Conservation (phyloP, 2,888 invertebrate species). For the Pyrgus malvae region DNA sequence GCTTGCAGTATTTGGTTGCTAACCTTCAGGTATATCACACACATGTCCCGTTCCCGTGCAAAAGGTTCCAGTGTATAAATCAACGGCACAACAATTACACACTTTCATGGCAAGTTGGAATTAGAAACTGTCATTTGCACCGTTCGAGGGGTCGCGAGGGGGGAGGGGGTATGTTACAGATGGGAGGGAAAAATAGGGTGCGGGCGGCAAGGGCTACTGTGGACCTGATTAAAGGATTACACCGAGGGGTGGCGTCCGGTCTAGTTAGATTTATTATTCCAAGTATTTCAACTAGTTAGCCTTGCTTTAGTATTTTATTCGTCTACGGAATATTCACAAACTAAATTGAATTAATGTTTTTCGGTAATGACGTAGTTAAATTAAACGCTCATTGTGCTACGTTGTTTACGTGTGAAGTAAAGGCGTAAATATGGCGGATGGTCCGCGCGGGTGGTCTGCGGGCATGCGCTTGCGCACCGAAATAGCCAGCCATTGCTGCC, state of each 20-base stretch:
- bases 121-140: conserved; percentile 83
- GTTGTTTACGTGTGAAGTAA: conserved; percentile 49
- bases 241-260: conserved; percentile 74
- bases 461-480: conserved; percentile 60
- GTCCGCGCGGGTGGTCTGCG: conserved; percentile 63
- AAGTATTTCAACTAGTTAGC: conserved; percentile 77
- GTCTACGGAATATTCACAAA: conserved; percentile 1
- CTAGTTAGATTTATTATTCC: conserved; percentile 80
- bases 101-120: conserved; percentile 83
- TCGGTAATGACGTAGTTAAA: neutral
- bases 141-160: conserved; percentile 66
- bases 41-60: conserved; percentile 60
- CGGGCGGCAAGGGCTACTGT: conserved; percentile 75
- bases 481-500: conserved; percentile 65
- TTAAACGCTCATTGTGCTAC: conserved; percentile 15
- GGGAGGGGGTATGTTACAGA: conserved; percentile 47
- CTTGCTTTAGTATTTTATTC: conserved; percentile 43
- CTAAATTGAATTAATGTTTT: conserved; percentile 1
- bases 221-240: conserved; percentile 82
- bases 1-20: too few relatives aligned
- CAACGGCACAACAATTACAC: conserved; percentile 81
- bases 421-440: conserved; percentile 32
- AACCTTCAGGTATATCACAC: too few relatives aligned
- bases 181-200: conserved; percentile 78
- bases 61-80: conserved; percentile 77